Percentiles rank a stretch among this genome's conserved stretches.
Conservation (phyloP, 2,113 vertebrate species). For the Oophaga pumilio region DNA sequence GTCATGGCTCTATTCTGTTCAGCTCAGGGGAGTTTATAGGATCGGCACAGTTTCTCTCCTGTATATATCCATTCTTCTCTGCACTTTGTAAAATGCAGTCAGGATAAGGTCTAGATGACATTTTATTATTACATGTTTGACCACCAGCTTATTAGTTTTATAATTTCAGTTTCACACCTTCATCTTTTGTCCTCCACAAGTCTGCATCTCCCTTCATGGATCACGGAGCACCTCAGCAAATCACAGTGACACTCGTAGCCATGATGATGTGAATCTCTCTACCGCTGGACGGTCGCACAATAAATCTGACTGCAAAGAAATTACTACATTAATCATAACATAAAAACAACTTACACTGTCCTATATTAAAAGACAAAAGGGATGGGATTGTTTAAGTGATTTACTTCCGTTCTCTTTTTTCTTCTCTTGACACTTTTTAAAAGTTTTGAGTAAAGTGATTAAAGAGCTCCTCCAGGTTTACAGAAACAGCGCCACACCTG, state of each 20-base stretch:
- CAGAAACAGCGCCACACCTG: too few species aligned
- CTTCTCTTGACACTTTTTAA: too few species aligned
- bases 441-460: too few species aligned
- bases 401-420: too few species aligned
- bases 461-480: too few species aligned
- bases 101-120: background rate
- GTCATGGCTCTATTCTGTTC: too few species aligned
- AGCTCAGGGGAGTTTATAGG: background rate
- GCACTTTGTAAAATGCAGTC: too few species aligned
- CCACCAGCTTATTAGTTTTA: background rate
- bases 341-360: background rate
- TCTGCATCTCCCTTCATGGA: conserved; percentile 8
- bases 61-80: background rate
- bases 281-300: background rate
- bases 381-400: too few species aligned
- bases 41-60: background rate
- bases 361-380: background rate
- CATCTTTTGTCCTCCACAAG: background rate
- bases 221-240: background rate
- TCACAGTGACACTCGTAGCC: background rate
- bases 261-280: background rate
- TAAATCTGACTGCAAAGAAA: background rate
- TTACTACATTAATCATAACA: background rate
- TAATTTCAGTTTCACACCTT: background rate
- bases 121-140: background rate